Percentiles rank a stretch among this genome's conserved stretches.
phyloP scores from a whole-genome alignment of 2,113 vertebrate genomes.

The Dinomys branickii region DNA sequence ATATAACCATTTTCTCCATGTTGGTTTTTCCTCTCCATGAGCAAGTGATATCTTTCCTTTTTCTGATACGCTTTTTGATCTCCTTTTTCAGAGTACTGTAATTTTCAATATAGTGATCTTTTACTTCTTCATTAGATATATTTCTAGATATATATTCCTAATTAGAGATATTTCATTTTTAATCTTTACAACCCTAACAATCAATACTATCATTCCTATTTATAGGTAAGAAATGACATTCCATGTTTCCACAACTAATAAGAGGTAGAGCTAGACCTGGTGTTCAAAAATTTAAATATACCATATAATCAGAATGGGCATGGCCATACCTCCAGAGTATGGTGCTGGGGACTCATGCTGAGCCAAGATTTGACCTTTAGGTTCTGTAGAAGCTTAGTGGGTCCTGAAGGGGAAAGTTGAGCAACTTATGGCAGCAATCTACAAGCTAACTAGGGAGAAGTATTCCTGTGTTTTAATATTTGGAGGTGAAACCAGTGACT shows the following conservation, averaged over 20 bases:
- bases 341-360: not conserved
- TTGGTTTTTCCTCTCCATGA: not conserved
- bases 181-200: not conserved
- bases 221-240: conserved; percentile 25
- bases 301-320: not conserved
- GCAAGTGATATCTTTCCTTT: not conserved
- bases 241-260: not conserved
- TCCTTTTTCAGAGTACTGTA: not conserved
- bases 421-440: not conserved
- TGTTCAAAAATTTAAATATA: conserved; percentile 39
- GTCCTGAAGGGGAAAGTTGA: not conserved
- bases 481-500: not conserved
- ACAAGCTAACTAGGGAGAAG: conserved; percentile 4
- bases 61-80: not conserved
- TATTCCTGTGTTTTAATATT: conserved; percentile 11
- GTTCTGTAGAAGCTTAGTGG: not conserved
- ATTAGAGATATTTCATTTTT: not conserved
- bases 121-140: not conserved
- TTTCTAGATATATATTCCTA: not conserved
- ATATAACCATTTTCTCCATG: not conserved
- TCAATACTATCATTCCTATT: not conserved
- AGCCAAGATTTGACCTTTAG: not conserved
- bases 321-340: not conserved
- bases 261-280: not conserved
- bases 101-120: not conserved